Evolutionary conservation across 2,797 vertebrate species (phyloP).

Genomic region (Myotis vivesi): DNA sequence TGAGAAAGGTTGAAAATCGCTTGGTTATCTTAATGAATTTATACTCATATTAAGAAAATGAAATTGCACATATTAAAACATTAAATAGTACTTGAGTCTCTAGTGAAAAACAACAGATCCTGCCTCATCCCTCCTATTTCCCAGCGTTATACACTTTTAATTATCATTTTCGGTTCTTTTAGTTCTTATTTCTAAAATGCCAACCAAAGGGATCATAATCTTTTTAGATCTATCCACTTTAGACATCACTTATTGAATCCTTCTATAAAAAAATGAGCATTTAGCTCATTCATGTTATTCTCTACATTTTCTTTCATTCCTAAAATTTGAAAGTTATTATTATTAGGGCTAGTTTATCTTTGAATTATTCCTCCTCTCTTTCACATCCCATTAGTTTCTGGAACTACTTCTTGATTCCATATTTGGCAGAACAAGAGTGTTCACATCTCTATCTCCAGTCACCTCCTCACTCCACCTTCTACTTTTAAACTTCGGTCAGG

Average conservation of each 20-base stretch:
- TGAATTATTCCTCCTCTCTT: background rate
- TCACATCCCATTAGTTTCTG: background rate
- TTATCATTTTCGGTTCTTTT: constrained; percentile 21
- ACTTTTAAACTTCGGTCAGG: background rate
- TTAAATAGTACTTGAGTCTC: background rate
- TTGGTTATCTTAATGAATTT: background rate
- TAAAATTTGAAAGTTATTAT: background rate
- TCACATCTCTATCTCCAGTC: background rate
- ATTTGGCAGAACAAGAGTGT: background rate
- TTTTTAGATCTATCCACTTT: background rate
- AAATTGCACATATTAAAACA: background rate
- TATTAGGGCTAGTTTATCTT: background rate
- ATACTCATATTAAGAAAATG: background rate
- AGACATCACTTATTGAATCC: background rate
- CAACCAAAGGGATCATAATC: background rate
- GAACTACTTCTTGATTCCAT: background rate
- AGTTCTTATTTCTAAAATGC: constrained; percentile 10
- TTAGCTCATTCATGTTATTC: background rate
- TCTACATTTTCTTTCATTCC: background rate
- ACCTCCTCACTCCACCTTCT: background rate
- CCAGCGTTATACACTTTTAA: background rate
- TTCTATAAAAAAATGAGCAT: background rate
- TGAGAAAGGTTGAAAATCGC: background rate
- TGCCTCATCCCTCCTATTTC: background rate
- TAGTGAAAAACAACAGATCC: background rate